Conservation (phyloP, 1,140 invertebrate genomes). For the Pseudomyrmex gracilis region DNA sequence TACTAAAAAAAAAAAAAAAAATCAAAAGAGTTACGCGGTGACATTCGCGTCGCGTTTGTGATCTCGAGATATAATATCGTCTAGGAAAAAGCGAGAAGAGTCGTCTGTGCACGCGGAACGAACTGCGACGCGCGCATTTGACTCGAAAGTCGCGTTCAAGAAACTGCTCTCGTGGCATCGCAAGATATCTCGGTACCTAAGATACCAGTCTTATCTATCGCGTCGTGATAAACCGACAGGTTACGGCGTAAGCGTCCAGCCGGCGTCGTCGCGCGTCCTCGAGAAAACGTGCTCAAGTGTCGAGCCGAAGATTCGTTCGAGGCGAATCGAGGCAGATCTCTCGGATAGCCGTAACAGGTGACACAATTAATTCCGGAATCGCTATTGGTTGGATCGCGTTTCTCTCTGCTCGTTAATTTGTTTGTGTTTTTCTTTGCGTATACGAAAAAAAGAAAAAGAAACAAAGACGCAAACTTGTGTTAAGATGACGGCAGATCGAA, state of each 20-base stretch:
- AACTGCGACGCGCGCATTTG: background rate
- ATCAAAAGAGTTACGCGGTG: background rate
- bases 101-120: background rate
- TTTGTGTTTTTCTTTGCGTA: background rate
- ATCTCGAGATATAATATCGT: background rate
- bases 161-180: background rate
- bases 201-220: slow-evolving; percentile 26
- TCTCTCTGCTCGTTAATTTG: background rate
- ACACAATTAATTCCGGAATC: slow-evolving; percentile 1
- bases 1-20: too few relatives aligned
- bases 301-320: background rate
- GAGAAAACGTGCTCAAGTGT: background rate
- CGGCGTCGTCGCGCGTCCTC: background rate
- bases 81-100: background rate
- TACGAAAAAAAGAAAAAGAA: background rate
- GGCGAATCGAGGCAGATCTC: slow-evolving; percentile 3
- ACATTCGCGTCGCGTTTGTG: background rate
- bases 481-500: slow-evolving; percentile 15
- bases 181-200: too few relatives aligned
- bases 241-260: background rate
- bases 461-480: background rate
- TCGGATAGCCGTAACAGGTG: slow-evolving; percentile 8
- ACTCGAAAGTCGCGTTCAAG: background rate
- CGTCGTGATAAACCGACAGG: background rate
- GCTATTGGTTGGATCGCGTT: background rate